phyloP scores from a whole-genome alignment of 2,888 invertebrate genomes.

The Sepioteuthis lessoniana region DNA sequence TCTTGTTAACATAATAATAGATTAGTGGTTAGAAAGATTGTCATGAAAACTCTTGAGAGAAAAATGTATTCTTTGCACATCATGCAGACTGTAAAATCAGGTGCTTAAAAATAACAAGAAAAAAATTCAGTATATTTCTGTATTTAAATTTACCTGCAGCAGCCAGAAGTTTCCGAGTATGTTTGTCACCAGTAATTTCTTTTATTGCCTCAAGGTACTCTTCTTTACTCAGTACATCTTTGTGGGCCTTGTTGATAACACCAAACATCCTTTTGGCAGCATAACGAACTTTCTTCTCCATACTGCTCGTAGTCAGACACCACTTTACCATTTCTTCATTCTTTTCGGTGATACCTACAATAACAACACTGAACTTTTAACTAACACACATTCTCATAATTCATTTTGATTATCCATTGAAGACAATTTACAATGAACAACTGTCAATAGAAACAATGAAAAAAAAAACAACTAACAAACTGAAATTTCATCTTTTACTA shows the following conservation, averaged over 20 bases:
- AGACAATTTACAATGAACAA: too few relatives aligned
- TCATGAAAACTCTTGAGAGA: too few relatives aligned
- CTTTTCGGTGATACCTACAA: conserved; percentile 82
- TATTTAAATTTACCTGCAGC: conserved; percentile 69
- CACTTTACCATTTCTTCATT: conserved; percentile 84
- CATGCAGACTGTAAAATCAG: too few relatives aligned
- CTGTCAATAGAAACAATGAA: too few relatives aligned
- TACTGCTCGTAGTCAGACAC: conserved; percentile 87
- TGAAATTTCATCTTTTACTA: too few relatives aligned
- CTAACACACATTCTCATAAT: not conserved
- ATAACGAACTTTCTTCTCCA: conserved; percentile 89
- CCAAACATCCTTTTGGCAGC: conserved; percentile 91
- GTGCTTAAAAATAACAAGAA: too few relatives aligned
- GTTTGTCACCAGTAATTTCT: conserved; percentile 61
- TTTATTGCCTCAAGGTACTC: conserved; percentile 78
- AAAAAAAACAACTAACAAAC: too few relatives aligned
- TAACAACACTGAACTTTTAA: not conserved
- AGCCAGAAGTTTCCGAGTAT: conserved; percentile 68
- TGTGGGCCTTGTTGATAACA: conserved; percentile 80
- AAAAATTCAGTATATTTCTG: too few relatives aligned
- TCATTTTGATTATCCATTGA: too few relatives aligned
- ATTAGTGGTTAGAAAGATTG: too few relatives aligned
- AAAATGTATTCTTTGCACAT: too few relatives aligned
- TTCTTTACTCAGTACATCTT: conserved; percentile 79
- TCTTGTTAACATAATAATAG: too few relatives aligned